Percentiles rank a stretch among this genome's conserved stretches.
Conservation (phyloP, 64 coral and sea anemone genomes). For the Orbicella faveolata region DNA sequence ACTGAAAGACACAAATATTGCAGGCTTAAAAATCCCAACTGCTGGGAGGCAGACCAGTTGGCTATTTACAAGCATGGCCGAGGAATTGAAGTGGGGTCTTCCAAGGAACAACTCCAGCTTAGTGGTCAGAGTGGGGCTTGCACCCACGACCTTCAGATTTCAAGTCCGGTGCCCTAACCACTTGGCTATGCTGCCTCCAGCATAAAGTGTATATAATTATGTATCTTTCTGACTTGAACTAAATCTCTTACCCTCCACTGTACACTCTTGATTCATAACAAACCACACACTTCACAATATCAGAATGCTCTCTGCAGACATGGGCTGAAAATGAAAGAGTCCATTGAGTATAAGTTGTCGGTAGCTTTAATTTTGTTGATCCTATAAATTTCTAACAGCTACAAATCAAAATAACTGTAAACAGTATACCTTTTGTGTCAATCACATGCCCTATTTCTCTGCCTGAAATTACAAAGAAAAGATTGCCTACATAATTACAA, state of each 20-base stretch:
- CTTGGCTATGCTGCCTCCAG: no score
- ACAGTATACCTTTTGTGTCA: constrained; percentile 79
- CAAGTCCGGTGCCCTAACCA: no score
- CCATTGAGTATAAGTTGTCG: not conserved
- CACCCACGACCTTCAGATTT: no score
- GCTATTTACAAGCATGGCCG: no score
- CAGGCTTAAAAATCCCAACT: no score
- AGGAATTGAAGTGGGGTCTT: no score
- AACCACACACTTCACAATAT: constrained; percentile 94
- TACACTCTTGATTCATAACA: constrained; percentile 88
- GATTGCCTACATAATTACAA: not conserved
- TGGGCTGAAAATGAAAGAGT: constrained; percentile 53
- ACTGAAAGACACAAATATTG: no score
- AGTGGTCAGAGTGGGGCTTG: no score
- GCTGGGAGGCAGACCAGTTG: no score
- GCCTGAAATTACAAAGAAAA: constrained; percentile 37
- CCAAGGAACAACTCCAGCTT: no score
- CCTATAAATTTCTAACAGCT: not conserved
- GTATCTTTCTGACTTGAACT: not conserved
- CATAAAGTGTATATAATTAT: no score
- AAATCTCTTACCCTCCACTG: constrained; percentile 86
- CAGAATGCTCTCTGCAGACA: constrained; percentile 74
- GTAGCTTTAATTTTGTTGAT: no score
- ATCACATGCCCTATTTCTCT: constrained; percentile 86
- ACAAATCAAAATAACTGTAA: not conserved